Conservation (phyloP, 1,140 invertebrate species). For the Panagrolaimus sp. region DNA sequence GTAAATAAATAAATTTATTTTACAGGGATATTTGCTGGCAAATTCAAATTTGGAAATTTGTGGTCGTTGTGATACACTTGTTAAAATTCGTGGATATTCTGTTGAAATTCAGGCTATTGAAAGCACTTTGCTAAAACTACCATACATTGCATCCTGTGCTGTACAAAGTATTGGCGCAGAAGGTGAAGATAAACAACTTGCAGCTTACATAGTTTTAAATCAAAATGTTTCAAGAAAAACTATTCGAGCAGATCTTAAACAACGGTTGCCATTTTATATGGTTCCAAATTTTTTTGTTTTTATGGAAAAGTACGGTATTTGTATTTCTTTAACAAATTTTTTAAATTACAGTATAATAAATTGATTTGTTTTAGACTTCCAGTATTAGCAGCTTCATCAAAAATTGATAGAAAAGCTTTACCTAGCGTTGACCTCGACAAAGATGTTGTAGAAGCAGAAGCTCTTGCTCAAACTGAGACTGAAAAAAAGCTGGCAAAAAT, state of each 20-base stretch:
- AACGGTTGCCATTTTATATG: constrained; percentile 63
- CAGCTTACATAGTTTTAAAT: constrained; percentile 61
- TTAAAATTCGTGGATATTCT: constrained; percentile 64
- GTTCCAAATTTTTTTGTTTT: constrained; percentile 63
- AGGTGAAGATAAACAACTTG: constrained; percentile 63
- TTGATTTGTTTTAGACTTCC: too few relatives aligned
- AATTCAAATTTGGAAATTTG: constrained; percentile 63
- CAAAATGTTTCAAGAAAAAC: constrained; percentile 57
- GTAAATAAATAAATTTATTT: neutral
- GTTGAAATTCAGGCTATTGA: constrained; percentile 64
- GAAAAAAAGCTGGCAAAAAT: constrained; percentile 59
- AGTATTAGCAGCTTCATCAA: constrained; percentile 59
- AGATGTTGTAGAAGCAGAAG: constrained; percentile 56
- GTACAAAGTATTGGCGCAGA: constrained; percentile 61
- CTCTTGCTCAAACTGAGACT: constrained; percentile 58
- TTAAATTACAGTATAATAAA: too few relatives aligned
- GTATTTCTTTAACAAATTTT: constrained; percentile 20
- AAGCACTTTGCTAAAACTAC: constrained; percentile 60
- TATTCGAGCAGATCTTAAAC: constrained; percentile 60
- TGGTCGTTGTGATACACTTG: constrained; percentile 63
- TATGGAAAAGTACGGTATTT: constrained; percentile 56
- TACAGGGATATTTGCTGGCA: constrained; percentile 61
- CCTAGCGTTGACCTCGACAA: constrained; percentile 56
- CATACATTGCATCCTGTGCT: constrained; percentile 60
- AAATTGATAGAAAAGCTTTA: constrained; percentile 60